Conservation (phyloP, 2,113 vertebrate species). For the Rhea pennata region DNA sequence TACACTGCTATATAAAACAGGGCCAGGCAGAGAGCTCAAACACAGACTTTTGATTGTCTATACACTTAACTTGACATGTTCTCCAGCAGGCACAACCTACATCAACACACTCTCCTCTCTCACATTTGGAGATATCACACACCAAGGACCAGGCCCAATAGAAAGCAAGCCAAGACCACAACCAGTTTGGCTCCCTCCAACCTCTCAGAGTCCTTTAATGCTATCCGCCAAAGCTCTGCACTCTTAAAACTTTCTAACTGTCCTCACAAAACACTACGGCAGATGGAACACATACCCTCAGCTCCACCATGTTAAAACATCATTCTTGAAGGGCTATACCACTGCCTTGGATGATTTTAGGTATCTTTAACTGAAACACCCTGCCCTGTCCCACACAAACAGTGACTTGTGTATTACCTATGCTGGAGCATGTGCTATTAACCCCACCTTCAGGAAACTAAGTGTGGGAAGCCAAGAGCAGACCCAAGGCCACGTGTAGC, state of each 20-base stretch:
- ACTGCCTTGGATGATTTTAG: not conserved
- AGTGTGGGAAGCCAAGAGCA: not conserved
- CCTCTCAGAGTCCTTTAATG: not conserved
- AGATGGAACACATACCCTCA: not conserved
- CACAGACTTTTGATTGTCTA: not conserved
- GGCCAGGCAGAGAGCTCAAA: not conserved
- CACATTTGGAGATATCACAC: not conserved
- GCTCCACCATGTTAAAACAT: not conserved
- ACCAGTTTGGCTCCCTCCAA: not conserved
- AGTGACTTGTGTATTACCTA: not conserved
- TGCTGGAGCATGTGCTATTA: not conserved
- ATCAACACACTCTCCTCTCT: fast-evolving
- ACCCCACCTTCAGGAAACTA: not conserved
- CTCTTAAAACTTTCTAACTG: not conserved
- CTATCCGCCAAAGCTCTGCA: not conserved
- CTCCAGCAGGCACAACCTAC: not conserved
- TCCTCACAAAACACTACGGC: not conserved
- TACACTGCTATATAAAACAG: not conserved
- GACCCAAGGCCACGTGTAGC: not conserved
- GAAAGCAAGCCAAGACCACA: fast-evolving
- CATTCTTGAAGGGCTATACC: not conserved
- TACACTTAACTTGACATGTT: not conserved
- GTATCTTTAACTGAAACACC: not conserved
- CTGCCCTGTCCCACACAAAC: not conserved
- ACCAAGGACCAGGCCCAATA: not conserved